A percentile compares a stretch with the other conserved stretches of the same genome.
These are phyloP conservation scores for Cotesia congregata DNA, from an alignment of 2,888 invertebrate genomes.

Conservation along the genomic window DNA sequence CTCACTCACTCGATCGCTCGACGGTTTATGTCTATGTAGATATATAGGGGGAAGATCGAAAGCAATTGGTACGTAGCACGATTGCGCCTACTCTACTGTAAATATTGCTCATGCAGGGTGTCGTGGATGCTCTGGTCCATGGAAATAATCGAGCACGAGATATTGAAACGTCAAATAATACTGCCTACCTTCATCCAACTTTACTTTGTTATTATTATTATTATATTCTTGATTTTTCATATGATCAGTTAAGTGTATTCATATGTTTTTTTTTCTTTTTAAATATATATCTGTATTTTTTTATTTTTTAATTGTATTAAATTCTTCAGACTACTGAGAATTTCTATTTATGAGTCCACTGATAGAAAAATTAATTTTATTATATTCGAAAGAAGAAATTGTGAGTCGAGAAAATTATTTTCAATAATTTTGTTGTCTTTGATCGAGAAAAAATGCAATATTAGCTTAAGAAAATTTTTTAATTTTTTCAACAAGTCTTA, in stretches of 20 bases:
- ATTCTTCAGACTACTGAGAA: too few species aligned
- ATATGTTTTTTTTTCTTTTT: too few species aligned
- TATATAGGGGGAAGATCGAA: constrained; percentile 48
- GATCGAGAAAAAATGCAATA: too few species aligned
- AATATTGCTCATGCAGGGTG: constrained; percentile 53
- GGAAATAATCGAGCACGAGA: constrained; percentile 46
- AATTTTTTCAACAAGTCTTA: too few species aligned
- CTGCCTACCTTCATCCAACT: constrained; percentile 21
- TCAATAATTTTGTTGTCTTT: too few species aligned
- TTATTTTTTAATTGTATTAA: too few species aligned
- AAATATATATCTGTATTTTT: too few species aligned
- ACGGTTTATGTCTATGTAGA: background rate
- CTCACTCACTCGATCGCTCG: constrained; percentile 10
- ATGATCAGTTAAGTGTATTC: background rate
- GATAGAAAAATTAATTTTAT: too few species aligned
- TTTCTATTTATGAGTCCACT: too few species aligned
- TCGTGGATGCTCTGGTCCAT: constrained; percentile 34
- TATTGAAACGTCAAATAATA: constrained; percentile 44
- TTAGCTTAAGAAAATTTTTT: too few species aligned
- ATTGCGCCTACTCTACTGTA: constrained; percentile 60
- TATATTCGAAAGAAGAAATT: too few species aligned
- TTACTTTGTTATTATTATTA: constrained; percentile 7
- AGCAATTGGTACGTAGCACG: constrained; percentile 57
- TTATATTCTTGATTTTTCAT: background rate
- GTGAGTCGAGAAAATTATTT: too few species aligned